These are phyloP conservation scores for Sebastes dallii DNA, from an alignment of 2,797 vertebrate species.

Conservation along the genomic window DNA sequence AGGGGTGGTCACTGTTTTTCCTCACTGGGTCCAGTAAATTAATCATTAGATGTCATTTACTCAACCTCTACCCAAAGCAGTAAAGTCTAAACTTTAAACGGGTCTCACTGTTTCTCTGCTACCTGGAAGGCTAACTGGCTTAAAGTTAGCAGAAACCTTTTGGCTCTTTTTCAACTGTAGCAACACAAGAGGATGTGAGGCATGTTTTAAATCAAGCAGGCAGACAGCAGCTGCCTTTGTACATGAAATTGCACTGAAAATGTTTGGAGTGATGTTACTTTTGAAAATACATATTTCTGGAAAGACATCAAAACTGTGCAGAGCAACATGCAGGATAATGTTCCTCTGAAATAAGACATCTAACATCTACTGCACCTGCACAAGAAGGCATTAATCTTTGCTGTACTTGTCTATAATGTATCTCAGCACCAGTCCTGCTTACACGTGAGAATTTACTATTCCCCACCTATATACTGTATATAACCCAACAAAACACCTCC, in stretches of 20 bases:
- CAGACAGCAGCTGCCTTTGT: background rate
- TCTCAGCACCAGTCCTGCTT: background rate
- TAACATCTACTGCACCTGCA: background rate
- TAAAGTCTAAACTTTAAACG: background rate
- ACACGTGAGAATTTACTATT: background rate
- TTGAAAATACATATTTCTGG: background rate
- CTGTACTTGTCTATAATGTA: background rate
- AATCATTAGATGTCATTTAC: constrained; percentile 15
- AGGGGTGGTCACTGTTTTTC: constrained; percentile 10
- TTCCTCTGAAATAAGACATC: background rate
- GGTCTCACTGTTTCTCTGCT: background rate
- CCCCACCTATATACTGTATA: background rate
- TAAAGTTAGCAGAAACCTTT: background rate
- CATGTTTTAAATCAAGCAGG: background rate
- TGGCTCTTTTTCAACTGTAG: background rate
- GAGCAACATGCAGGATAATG: background rate
- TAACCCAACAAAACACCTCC: background rate
- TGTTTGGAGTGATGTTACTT: background rate
- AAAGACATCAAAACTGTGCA: background rate
- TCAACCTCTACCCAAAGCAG: background rate
- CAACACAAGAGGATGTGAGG: background rate
- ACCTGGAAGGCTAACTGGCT: background rate
- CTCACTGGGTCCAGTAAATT: constrained; percentile 3
- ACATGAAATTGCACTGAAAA: background rate
- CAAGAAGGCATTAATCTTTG: background rate